These are phyloP conservation scores for Nephila pilipes DNA, from an alignment of 1,140 invertebrate genomes.

Conservation along the genomic window DNA sequence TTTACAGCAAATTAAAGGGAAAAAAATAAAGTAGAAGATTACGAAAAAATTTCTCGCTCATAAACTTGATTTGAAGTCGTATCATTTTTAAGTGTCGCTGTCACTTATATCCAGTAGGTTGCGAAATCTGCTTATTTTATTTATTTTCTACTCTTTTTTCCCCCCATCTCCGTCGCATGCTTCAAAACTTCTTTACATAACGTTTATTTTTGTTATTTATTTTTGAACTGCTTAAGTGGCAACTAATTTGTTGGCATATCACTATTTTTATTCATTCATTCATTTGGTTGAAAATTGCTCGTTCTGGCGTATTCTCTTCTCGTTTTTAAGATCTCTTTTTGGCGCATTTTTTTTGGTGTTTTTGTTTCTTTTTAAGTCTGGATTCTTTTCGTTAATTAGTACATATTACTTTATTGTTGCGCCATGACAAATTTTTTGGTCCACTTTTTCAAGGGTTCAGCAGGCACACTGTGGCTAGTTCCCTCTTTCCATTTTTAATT, in stretches of 20 bases:
- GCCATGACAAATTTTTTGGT: slow-evolving; percentile 32
- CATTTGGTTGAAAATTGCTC: slow-evolving; percentile 66
- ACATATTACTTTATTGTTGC: slow-evolving; percentile 75
- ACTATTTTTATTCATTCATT: slow-evolving; percentile 75
- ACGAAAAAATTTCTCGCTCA: slow-evolving; percentile 67
- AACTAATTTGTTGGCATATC: slow-evolving; percentile 74
- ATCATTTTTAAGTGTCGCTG: slow-evolving; percentile 75
- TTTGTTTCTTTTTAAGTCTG: slow-evolving; percentile 38
- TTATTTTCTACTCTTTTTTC: neutral
- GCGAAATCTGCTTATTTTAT: slow-evolving; percentile 70
- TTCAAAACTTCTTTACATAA: slow-evolving; percentile 43
- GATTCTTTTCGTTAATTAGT: slow-evolving; percentile 73
- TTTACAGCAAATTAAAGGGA: slow-evolving; percentile 24
- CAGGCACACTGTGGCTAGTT: neutral
- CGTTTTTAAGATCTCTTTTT: slow-evolving; percentile 34
- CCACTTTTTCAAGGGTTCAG: neutral
- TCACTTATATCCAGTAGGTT: slow-evolving; percentile 67
- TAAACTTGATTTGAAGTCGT: slow-evolving; percentile 74
- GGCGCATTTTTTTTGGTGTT: slow-evolving; percentile 2
- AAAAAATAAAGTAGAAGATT: slow-evolving; percentile 44
- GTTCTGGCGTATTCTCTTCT: slow-evolving; percentile 48
- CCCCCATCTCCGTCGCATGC: slow-evolving; percentile 19
- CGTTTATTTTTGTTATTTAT: slow-evolving; percentile 64
- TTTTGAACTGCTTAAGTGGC: slow-evolving; percentile 69
- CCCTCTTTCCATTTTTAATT: neutral